phyloP scores from a whole-genome alignment of 2,113 vertebrate genomes.

The Cyprinodon brontotheroides region DNA sequence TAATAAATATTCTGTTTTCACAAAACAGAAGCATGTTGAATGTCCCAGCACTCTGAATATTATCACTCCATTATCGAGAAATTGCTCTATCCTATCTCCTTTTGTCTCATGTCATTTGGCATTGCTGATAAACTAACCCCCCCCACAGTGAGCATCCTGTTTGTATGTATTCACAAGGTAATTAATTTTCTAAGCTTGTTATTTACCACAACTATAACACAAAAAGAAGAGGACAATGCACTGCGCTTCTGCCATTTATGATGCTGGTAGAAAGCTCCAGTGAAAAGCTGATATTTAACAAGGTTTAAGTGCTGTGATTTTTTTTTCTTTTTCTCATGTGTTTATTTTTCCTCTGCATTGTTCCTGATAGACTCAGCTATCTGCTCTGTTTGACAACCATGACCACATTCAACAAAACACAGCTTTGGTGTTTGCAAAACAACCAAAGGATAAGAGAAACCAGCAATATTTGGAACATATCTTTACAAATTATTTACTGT shows the following conservation, averaged over 20 bases:
- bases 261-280: conserved; percentile 22
- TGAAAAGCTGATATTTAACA: conserved; percentile 31
- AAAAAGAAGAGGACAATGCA: conserved; percentile 64
- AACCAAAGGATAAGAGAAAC: conserved; percentile 40
- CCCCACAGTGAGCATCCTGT: conserved; percentile 43
- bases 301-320: conserved; percentile 27
- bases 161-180: conserved; percentile 53
- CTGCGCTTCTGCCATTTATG: conserved; percentile 42
- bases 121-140: conserved; percentile 64
- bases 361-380: conserved; percentile 35
- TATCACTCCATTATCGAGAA: conserved; percentile 63
- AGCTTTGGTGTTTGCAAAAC: conserved; percentile 30
- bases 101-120: conserved; percentile 75
- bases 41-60: conserved; percentile 59
- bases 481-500: no score
- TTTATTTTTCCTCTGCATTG: conserved; percentile 31
- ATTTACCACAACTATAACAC: conserved; percentile 64
- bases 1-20: conserved; percentile 48
- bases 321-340: conserved; percentile 29
- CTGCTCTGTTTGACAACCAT: conserved; percentile 31
- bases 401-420: conserved; percentile 37
- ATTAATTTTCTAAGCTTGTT: conserved; percentile 67
- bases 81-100: conserved; percentile 66
- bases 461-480: not conserved
- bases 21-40: conserved; percentile 49